Evolutionary conservation across 30 jellyfish, hydroid and myxozoan genomes (phyloP), one percentile per base, ranked within the genome.

Genomic region (Rhopilema esculentum): DNA sequence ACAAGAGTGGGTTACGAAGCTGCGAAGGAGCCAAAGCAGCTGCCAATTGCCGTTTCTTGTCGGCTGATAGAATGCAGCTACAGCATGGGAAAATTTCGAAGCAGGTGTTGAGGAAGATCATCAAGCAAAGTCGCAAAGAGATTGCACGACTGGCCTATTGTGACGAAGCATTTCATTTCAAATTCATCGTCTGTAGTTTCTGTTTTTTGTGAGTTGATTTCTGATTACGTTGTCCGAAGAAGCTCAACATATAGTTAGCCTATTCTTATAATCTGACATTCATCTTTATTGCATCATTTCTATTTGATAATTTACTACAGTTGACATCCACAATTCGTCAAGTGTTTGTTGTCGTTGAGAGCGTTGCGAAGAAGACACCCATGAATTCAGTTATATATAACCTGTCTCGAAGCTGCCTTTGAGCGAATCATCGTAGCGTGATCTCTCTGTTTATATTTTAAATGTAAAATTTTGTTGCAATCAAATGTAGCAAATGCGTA

Each of bases 1-100:
- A n/a, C n/a, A n/a, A n/a, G n/a, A n/a, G n/a, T n/a, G n/a, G n/a
- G n/a, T 67, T 70, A 28, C 78, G 33, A 19, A 1, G 51, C 84
- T 40, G 30, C 84, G 84, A 74, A 76, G 86, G 86, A 76, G 75
- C 31, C 22, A 23, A 7, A 30, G 75, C 86, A 76, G 86, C 86
- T 76, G 86, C 86, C 40, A 74, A 51, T 74, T 12, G n/a, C 57
- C 61, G 85, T n/a, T n/a, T n/a, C 61, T n/a, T 66, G 77, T 66
- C 32, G 29, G 6, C 64, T 70, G 64, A 27, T 27, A 28, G 27
- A 26, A 70, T 26, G 80, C 21, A 27, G 18, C 26, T 24, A 51
- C 21, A 27, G 72, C 49, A 61, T 70, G 80, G 9, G 80, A 70
- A 29, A 25, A 27, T 70, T 30, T 20, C 40, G 63, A 70, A 25